Conservation (phyloP, 2,888 invertebrate species). For the Dasysyrphus albostriatus region DNA sequence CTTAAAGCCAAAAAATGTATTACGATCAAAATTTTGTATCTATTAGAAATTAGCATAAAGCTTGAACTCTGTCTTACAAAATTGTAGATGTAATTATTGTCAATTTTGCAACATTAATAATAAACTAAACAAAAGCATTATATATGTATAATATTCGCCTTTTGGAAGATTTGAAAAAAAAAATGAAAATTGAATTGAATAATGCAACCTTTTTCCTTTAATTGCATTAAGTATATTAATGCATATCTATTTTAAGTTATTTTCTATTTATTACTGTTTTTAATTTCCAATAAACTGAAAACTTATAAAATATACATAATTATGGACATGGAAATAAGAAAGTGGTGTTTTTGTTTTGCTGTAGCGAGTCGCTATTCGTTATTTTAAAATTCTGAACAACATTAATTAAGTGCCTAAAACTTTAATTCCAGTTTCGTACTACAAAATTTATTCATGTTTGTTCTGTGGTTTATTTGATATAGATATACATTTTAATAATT, state of each 20-base stretch:
- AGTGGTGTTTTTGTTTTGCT: neutral
- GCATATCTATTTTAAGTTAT: slow-evolving; percentile 37
- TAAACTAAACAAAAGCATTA: neutral
- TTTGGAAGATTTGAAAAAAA: slow-evolving; percentile 20
- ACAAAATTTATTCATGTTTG: neutral
- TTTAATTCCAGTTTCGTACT: neutral
- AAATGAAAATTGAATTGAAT: slow-evolving; percentile 27
- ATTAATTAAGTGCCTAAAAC: neutral
- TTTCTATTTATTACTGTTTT: slow-evolving; percentile 69
- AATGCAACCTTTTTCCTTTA: slow-evolving; percentile 53
- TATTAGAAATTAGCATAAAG: slow-evolving; percentile 10
- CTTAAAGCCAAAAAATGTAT: slow-evolving; percentile 37
- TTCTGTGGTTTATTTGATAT: too few relatives aligned
- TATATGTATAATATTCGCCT: slow-evolving; percentile 32
- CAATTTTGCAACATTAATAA: slow-evolving; percentile 61
- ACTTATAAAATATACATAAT: slow-evolving; percentile 48
- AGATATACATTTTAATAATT: too few relatives aligned
- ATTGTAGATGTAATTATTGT: slow-evolving; percentile 66
- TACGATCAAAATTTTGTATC: slow-evolving; percentile 32
- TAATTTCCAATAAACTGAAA: slow-evolving; percentile 56
- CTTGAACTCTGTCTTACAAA: slow-evolving; percentile 45
- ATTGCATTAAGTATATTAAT: slow-evolving; percentile 33
- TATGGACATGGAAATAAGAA: neutral
- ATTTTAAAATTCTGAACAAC: too few relatives aligned
- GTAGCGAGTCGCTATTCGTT: neutral